Evolutionary conservation across 2,888 invertebrate species (phyloP), one percentile per base, ranked within the genome.

Genomic region (Aradus depressus): DNA sequence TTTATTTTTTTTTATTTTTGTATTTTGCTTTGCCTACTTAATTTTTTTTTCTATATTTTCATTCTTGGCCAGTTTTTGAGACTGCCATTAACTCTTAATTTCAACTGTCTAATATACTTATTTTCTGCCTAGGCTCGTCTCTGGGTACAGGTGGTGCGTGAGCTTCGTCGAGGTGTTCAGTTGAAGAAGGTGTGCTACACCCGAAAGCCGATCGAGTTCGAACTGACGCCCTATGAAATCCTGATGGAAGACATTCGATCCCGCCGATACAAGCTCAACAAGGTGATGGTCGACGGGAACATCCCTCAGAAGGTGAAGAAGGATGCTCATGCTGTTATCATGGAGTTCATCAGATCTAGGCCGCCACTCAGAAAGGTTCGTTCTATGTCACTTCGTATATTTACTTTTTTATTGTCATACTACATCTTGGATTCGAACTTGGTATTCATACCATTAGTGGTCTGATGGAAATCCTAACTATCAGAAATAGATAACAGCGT

Each of bases 191-290:
- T 86, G 23, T 80, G 81, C 66, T 77, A 75, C 66, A 79, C 81
- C 55, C 73, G 81, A 63, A 77, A 84, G 10, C 84, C 85, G 6
- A 82, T 87, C 55, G 92, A 95, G 68, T 95, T 84, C 69, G 92
- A 92, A 69, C 71, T 95, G 62, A 96, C 95, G 39, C 95, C 95
- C 12, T 95, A 93, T 66, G 95, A 96, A 72, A 91, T 92, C 65
- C 76, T 96, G 51, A 90, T 96, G 86, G 90, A 93, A 67, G 95
- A 96, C 66, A 95, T 96, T 64, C 75, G 92, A 61, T 81, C 87
- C 55, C 80, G 87, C 66, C 71, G 91, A 65, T 95, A 90, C 72
- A 88, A 84, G 64, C 74, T 95, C 61, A 81, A 86, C 66, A 92
- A 92, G 73, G 80, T 80, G 58, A 77, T 77, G 79, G 80, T 87